Evolutionary conservation across 2,113 vertebrate species (phyloP).

Genomic region (Rhynchomys soricoides): DNA sequence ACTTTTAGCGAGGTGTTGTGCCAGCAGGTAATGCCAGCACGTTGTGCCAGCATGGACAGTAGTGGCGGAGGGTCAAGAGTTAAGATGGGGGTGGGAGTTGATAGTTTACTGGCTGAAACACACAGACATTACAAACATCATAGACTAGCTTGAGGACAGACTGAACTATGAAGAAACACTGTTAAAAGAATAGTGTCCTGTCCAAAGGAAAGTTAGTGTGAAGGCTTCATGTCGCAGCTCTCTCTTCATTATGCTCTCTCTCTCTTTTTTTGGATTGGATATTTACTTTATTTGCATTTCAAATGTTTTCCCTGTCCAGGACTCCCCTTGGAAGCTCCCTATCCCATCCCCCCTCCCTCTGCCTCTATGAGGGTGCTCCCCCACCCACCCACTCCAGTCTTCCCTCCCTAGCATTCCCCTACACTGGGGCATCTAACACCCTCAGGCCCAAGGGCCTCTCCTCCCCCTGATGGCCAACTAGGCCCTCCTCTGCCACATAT

Average conservation of each 20-base stretch:
- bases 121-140: background rate
- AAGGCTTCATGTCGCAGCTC: conserved; percentile 73
- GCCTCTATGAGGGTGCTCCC: no score
- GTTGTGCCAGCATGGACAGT: background rate
- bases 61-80: background rate
- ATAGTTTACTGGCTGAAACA: background rate
- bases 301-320: no score
- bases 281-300: no score
- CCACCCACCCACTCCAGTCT: no score
- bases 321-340: no score
- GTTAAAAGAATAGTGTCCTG: background rate
- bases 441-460: no score
- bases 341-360: no score
- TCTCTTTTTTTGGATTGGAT: no score
- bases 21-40: background rate
- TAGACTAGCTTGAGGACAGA: background rate
- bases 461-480: no score
- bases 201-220: conserved; percentile 57
- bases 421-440: no score
- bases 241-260: conserved; percentile 65
- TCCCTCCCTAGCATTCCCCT: no score
- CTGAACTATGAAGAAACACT: background rate
- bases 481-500: no score
- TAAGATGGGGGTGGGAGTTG: background rate
- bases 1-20: background rate